Evolutionary conservation across 2,113 vertebrate genomes (phyloP).

Genomic region (Salvelinus sp.): DNA sequence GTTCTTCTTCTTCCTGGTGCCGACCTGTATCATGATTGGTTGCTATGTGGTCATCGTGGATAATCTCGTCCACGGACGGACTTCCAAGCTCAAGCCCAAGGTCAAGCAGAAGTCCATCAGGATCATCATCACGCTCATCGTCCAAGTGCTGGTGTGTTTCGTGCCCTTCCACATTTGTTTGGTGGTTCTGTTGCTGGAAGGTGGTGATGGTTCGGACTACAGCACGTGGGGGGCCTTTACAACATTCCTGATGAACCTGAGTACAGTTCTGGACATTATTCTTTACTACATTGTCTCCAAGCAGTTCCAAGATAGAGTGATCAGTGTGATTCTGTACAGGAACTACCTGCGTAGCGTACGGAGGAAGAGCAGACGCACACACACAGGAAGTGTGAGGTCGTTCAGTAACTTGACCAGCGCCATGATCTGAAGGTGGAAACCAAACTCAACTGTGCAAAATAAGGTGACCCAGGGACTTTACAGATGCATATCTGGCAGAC

Average conservation of each 20-base stretch:
- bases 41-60: conserved; percentile 89
- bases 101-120: conserved; percentile 93
- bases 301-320: conserved; percentile 95
- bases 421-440: conserved; percentile 76
- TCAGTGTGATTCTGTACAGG: conserved; percentile 93
- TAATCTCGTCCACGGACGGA: conserved; percentile 84
- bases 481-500: too few relatives aligned
- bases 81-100: conserved; percentile 92
- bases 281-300: conserved; percentile 97
- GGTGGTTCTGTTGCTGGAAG: conserved; percentile 77
- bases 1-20: conserved; percentile 88
- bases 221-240: conserved; percentile 86
- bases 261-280: conserved; percentile 91
- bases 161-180: conserved; percentile 91
- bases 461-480: background rate
- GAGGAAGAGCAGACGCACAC: conserved; percentile 86
- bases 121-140: conserved; percentile 89
- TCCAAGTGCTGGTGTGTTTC: conserved; percentile 90
- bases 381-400: conserved; percentile 84
- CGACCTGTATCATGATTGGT: conserved; percentile 88
- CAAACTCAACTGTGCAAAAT: too few relatives aligned
- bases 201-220: conserved; percentile 51
- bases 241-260: conserved; percentile 94
- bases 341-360: conserved; percentile 92
- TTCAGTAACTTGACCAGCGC: conserved; percentile 89